Evolutionary conservation across 2,888 invertebrate genomes (phyloP), one percentile per base, ranked within the genome.

Genomic region (Chesias legatella): DNA sequence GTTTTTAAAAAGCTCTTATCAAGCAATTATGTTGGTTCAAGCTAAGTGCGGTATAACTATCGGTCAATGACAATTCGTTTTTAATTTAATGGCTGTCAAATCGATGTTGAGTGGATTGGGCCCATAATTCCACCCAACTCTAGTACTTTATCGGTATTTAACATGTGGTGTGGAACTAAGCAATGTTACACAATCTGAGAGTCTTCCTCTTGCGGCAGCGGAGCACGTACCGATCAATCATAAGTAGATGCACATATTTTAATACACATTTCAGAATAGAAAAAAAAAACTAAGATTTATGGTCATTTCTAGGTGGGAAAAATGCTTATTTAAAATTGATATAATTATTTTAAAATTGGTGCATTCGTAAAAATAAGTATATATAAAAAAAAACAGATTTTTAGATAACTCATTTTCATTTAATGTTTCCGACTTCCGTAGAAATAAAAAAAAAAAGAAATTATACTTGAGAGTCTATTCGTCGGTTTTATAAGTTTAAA

Each of bases 31-130:
- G 64, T 62, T 58, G 60, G 51, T 56, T 38, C 45, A 61, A 69
- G 77, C 66, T 74, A 76, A 77, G 70, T 74, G 76, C 66, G 63
- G 71, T 70, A 74, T 70, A 74, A 70, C 60, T 58, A 58, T 62
- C 60, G 55, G 60, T 65, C 65, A 67, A 70, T 73, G 69, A 71
- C 79, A 71, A 72, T 72, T 58, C 54, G 55, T 73, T 76, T 81
- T 78, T 79, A 82, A 82, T 82, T 81, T 75, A 75, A 79, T 70
- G 55, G 63, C 68, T 77, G 75, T 74, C 71, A 72, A 72, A 69
- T 53, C 53, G 44, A 56, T 56, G 58, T 63, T 56, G 64, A 69
- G 66, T 65, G 60, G 53, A 53, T 51, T 53, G 54, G 46, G 55
- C 45, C 59, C 57, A 56, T 61, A 61, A 41, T 48, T 45, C 48